These are phyloP conservation scores for Xenopus petersii DNA, from an alignment of 2,797 vertebrate species.

Conservation along the genomic window DNA sequence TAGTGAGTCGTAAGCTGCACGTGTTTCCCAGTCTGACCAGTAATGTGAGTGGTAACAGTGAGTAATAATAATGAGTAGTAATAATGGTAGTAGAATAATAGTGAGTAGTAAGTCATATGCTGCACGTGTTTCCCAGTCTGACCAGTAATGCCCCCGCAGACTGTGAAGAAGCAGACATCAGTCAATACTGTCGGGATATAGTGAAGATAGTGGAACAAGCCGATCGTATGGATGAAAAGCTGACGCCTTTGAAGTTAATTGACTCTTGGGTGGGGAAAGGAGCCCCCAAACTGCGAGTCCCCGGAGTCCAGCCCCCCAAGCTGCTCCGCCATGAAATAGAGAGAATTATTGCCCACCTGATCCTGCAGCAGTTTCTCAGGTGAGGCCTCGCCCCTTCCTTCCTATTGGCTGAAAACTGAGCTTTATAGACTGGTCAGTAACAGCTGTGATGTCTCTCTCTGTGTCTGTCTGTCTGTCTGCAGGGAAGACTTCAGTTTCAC, in stretches of 20 bases:
- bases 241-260: slow-evolving; percentile 88
- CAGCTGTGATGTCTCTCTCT: too few relatives aligned
- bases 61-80: too few relatives aligned
- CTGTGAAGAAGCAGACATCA: slow-evolving; percentile 69
- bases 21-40: too few relatives aligned
- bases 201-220: slow-evolving; percentile 83
- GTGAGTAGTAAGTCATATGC: too few relatives aligned
- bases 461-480: neutral
- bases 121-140: too few relatives aligned
- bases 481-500: slow-evolving; percentile 97
- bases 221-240: slow-evolving; percentile 75
- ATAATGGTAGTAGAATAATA: too few relatives aligned
- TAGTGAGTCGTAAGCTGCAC: too few relatives aligned
- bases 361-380: slow-evolving; percentile 86
- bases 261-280: slow-evolving; percentile 90
- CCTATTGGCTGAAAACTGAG: neutral
- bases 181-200: slow-evolving; percentile 75
- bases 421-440: neutral
- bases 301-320: slow-evolving; percentile 64
- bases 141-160: slow-evolving; percentile 56
- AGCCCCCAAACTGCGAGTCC: slow-evolving; percentile 76
- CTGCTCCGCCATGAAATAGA: slow-evolving; percentile 78
- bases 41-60: too few relatives aligned
- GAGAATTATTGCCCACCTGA: slow-evolving; percentile 75
- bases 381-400: slow-evolving; percentile 49